phyloP scores from a whole-genome alignment of 2,888 invertebrate genomes.

The Abrostola tripartita region DNA sequence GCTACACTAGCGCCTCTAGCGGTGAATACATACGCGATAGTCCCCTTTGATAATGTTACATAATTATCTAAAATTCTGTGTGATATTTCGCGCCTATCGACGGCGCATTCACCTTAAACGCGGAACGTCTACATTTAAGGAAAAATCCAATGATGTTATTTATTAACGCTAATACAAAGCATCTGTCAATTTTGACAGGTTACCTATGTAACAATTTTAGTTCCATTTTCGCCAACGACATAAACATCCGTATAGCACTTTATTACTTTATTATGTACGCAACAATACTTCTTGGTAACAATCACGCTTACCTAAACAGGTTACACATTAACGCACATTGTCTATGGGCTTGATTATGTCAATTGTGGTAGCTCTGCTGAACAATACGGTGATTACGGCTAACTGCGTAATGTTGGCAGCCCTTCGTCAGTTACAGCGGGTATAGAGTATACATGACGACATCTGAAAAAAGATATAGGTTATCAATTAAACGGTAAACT shows the following conservation, averaged over 20 bases:
- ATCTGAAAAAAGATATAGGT: slow-evolving; percentile 65
- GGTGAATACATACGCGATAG: no score
- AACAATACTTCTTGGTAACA: background rate
- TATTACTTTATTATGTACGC: background rate
- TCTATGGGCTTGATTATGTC: slow-evolving; percentile 1
- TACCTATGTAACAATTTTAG: no score
- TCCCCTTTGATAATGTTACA: no score
- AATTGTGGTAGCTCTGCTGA: background rate
- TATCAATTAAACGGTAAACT: background rate
- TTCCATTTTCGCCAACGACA: background rate
- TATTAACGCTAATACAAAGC: no score
- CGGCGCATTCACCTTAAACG: no score
- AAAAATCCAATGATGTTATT: no score
- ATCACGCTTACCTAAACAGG: slow-evolving; percentile 1
- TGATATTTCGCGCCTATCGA: no score
- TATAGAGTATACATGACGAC: slow-evolving; percentile 67
- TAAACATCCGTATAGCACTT: no score
- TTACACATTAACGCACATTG: background rate
- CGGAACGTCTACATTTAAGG: no score
- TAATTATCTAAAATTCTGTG: no score
- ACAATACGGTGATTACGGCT: background rate
- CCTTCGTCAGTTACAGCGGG: slow-evolving; percentile 51
- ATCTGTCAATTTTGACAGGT: no score
- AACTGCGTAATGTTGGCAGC: background rate
- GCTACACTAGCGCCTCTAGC: no score